Conservation (phyloP, 2,888 invertebrate species). For the Lucinisca nassula region DNA sequence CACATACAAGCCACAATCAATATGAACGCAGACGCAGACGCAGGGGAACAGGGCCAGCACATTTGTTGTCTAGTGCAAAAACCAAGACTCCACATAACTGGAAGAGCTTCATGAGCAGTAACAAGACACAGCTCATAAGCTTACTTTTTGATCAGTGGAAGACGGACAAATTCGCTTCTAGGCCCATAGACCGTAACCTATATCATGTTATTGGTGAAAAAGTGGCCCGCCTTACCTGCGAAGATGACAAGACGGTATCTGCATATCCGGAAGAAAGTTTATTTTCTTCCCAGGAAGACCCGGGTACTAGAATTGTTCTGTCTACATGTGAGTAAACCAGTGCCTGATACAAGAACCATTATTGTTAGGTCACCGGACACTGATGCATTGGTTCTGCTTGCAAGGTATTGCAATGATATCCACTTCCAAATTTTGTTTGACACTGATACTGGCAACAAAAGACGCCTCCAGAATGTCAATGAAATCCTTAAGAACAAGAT, state of each 20-base stretch:
- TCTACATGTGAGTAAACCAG: not conserved
- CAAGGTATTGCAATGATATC: constrained; percentile 31
- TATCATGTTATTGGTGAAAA: not conserved
- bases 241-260: not conserved
- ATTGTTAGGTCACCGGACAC: no score
- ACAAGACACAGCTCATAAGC: not conserved
- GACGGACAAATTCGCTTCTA: not conserved
- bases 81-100: not conserved
- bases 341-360: not conserved
- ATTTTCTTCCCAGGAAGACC: not conserved
- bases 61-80: not conserved
- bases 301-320: not conserved
- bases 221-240: not conserved
- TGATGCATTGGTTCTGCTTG: constrained; percentile 50
- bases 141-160: not conserved
- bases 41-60: not conserved
- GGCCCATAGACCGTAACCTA: no score
- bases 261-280: not conserved
- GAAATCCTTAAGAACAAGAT: constrained; percentile 1
- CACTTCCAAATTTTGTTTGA: constrained; percentile 43
- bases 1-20: not conserved
- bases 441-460: no score
- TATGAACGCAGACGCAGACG: not conserved
- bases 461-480: no score
- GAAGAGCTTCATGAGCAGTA: constrained; percentile 6